These are phyloP conservation scores for Meloidogyne floridensis DNA, from an alignment of 1,140 invertebrate genomes.

Conservation along the genomic window DNA sequence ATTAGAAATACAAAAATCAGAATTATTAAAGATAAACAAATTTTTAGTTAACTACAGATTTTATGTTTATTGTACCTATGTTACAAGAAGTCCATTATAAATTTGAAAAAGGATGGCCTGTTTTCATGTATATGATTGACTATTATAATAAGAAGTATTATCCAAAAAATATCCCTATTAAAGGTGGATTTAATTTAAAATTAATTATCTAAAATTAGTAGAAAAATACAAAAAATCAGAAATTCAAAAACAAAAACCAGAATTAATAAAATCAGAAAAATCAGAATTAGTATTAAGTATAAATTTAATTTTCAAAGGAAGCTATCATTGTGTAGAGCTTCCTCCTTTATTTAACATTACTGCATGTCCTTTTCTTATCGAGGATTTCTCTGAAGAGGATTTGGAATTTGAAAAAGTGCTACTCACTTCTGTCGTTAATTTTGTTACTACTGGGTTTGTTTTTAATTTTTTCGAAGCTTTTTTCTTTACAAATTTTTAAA, in stretches of 20 bases:
- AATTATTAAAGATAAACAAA: neutral
- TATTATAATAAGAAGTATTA: slow-evolving; percentile 14
- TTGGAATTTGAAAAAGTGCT: slow-evolving; percentile 9
- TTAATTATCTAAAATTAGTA: neutral
- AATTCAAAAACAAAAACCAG: too few species aligned
- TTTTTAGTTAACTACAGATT: slow-evolving; percentile 32
- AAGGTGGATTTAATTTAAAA: neutral
- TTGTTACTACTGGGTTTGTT: slow-evolving; percentile 36
- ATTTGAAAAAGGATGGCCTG: slow-evolving; percentile 31
- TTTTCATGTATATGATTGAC: slow-evolving; percentile 34
- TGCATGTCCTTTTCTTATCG: neutral
- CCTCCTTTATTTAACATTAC: slow-evolving; percentile 23
- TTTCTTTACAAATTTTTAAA: too few species aligned
- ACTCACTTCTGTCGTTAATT: slow-evolving; percentile 18
- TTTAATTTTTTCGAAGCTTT: neutral
- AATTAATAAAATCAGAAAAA: neutral
- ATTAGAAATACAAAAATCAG: too few species aligned
- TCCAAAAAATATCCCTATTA: slow-evolving; percentile 22
- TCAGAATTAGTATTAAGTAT: neutral
- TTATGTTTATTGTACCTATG: slow-evolving; percentile 41
- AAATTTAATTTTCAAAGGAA: neutral
- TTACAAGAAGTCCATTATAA: slow-evolving; percentile 35
- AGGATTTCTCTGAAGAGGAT: slow-evolving; percentile 25
- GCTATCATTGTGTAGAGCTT: slow-evolving; percentile 29
- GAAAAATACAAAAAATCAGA: too few species aligned